Base-by-base conservation (phyloP, 2,888 invertebrate species). In the Eupithecia tripunctaria region DNA sequence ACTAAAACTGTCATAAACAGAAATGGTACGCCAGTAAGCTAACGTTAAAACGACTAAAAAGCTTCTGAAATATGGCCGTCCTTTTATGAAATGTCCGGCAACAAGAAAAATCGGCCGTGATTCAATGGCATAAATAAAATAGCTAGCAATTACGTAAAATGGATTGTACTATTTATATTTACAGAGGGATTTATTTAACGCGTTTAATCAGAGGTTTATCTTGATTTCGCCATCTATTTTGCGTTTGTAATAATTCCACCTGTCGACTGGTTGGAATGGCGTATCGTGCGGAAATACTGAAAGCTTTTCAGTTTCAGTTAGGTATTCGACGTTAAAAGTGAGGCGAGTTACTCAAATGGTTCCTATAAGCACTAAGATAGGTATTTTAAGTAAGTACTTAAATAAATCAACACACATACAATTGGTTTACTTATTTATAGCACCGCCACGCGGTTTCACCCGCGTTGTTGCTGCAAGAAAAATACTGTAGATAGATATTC, bases 161-260 rank as follows among this genome's bases (percentile, higher is more conserved):
- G 75, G 63, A 77, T 78, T 75, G 73, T 75, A 76, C 76, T 79
- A 76, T 80, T 77, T 78, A 76, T 79, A 76, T 80, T 77, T 78
- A 76, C 78, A 72, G 71, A 74, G 70, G 79, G 81, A 85, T 85
- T 84, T 85, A 85, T 84, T 80, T 71, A 75, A 68, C 70, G 73
- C 82, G 81, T 84, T 85, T 84, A 84, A 85, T 85, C 85, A 84
- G 80, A 78, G 60, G 81, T 76, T 81, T 81, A 84, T 84, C 84
- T 82, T 76, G 68, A 77, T 71, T 74, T 79, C 71, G 76, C 80
- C 81, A 84, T 84, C 79, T 75, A 77, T 81, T 78, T 82, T 81
- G 79, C 80, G 79, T 84, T 82, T 80, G 82, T 82, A 82, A 83
- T 83, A 82, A 83, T 85, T 84, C 79, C 71, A 83, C 81, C 81